These are phyloP conservation scores for Ranitomeya variabilis DNA, from an alignment of 2,113 vertebrate species.

Conservation along the genomic window DNA sequence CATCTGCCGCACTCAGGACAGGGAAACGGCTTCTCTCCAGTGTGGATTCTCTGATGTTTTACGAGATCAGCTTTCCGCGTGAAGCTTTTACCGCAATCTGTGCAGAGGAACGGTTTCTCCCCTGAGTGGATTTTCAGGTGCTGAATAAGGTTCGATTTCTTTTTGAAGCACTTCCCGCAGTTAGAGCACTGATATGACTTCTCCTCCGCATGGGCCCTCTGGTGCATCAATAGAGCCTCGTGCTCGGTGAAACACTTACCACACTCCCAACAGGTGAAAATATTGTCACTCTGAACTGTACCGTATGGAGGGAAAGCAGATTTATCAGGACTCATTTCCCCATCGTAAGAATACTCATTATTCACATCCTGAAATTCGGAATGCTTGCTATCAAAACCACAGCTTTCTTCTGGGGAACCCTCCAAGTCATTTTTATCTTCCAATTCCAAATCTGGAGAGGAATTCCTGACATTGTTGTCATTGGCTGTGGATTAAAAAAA, in stretches of 20 bases:
- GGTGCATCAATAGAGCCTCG: background rate
- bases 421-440: background rate
- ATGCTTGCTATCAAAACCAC: background rate
- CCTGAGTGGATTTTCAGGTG: background rate
- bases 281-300: background rate
- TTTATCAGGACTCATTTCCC: background rate
- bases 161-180: background rate
- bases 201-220: background rate
- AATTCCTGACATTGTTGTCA: background rate
- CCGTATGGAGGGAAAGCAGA: background rate
- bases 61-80: background rate
- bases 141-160: background rate
- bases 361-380: background rate
- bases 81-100: slow-evolving; percentile 3
- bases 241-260: slow-evolving; percentile 7
- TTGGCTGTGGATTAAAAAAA: background rate
- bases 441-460: background rate
- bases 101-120: background rate
- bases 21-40: background rate
- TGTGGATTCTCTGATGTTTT: slow-evolving; percentile 21
- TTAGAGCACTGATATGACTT: background rate
- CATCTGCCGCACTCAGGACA: background rate
- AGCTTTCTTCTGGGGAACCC: background rate
- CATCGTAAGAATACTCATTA: background rate
- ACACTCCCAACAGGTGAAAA: background rate